A percentile compares a stretch with the other conserved stretches of the same genome.
Evolutionary conservation across 2,113 vertebrate species (phyloP).

Genomic region (Myodes glareolus): DNA sequence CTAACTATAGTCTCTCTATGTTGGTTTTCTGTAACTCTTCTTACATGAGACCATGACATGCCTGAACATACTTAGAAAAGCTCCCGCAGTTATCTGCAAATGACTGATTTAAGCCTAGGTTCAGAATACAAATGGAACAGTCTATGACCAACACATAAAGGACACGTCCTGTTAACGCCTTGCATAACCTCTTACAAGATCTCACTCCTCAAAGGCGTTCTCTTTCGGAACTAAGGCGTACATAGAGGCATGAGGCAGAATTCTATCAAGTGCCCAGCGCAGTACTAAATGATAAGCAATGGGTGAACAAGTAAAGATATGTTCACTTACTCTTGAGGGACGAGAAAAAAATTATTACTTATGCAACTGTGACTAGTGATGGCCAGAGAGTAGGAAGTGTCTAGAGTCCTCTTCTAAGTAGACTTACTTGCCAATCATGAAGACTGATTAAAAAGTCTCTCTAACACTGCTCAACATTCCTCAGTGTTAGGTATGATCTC

Average conservation of each 20-base stretch:
- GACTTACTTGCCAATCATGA: background rate
- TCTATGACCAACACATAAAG: background rate
- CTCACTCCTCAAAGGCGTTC: background rate
- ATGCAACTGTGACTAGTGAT: background rate
- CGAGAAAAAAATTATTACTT: background rate
- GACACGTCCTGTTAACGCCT: background rate
- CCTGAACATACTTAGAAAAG: background rate
- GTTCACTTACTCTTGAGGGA: background rate
- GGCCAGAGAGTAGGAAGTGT: background rate
- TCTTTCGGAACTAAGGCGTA: background rate
- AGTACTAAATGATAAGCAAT: background rate
- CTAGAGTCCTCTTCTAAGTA: background rate
- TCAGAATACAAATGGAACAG: background rate
- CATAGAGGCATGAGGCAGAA: background rate
- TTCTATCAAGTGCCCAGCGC: background rate
- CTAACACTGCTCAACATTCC: background rate
- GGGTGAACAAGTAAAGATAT: background rate
- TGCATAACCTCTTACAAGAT: background rate
- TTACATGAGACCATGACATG: background rate
- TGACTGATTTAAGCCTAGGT: background rate
- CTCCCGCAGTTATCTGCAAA: background rate
- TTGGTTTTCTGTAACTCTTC: background rate
- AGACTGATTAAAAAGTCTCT: background rate
- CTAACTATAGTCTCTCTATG: background rate
- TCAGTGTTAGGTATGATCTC: background rate